Percentiles rank a stretch among this genome's conserved stretches.
Conservation (phyloP, 2,113 vertebrate genomes). For the Xenus cinereus region DNA sequence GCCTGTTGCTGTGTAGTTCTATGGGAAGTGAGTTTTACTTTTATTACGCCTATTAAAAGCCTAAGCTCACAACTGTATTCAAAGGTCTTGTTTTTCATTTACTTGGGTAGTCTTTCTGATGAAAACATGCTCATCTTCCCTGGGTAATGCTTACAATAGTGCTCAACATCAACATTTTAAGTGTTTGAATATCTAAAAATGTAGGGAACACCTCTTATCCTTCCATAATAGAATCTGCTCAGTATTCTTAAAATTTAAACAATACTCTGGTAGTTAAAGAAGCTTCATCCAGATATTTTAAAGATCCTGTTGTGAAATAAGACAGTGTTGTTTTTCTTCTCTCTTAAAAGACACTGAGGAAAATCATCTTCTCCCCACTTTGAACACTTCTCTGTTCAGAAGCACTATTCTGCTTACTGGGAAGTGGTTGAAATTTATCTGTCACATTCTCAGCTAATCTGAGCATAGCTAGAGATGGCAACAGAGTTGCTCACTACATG, state of each 20-base stretch:
- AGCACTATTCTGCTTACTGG: not conserved
- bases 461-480: not conserved
- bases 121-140: not conserved
- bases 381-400: not conserved
- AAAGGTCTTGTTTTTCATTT: not conserved
- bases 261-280: not conserved
- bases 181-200: not conserved
- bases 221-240: not conserved
- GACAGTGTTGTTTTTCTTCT: not conserved
- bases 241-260: not conserved
- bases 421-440: not conserved
- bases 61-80: not conserved
- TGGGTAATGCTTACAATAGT: not conserved
- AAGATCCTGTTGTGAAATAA: not conserved
- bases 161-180: not conserved
- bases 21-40: not conserved
- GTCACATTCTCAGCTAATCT: not conserved
- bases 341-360: not conserved
- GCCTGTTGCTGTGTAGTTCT: not conserved
- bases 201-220: not conserved
- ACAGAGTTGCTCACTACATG: not conserved
- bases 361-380: not conserved
- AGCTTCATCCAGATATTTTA: not conserved
- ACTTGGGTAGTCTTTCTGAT: not conserved
- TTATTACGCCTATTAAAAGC: not conserved